These are phyloP conservation scores for Apis dorsata DNA, from an alignment of 1,140 invertebrate species.

Conservation along the genomic window DNA sequence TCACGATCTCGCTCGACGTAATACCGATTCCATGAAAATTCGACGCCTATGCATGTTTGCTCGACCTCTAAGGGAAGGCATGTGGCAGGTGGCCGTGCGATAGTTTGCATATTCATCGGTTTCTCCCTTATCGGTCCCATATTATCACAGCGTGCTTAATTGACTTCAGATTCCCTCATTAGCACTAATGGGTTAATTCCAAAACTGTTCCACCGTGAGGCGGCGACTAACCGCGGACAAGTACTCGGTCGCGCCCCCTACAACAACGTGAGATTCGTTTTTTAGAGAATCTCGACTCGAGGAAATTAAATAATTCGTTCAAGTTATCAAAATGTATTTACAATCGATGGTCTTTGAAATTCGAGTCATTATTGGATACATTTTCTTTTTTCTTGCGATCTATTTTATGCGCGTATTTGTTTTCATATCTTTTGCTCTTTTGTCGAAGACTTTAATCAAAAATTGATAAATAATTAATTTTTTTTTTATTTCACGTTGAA, in stretches of 20 bases:
- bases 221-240: constrained; percentile 23
- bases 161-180: constrained; percentile 75
- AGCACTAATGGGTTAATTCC: constrained; percentile 72
- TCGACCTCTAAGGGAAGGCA: constrained; percentile 32
- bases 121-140: constrained; percentile 68
- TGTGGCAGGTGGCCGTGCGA: constrained; percentile 65
- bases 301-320: constrained; percentile 29
- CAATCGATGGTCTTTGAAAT: no score
- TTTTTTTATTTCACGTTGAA: no score
- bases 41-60: constrained; percentile 5
- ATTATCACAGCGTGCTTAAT: constrained; percentile 72
- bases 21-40: constrained; percentile 42
- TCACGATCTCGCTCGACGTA: constrained; percentile 3
- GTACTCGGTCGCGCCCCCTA: constrained; percentile 1
- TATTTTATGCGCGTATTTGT: no score
- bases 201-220: constrained; percentile 51
- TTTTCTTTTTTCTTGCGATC: no score
- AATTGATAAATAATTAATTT: no score
- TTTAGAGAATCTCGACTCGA: not conserved
- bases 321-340: no score
- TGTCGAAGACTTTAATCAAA: no score
- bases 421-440: no score
- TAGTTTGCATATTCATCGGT: constrained; percentile 74
- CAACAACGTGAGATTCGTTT: not conserved
- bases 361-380: no score